Percentiles rank a stretch among this genome's conserved stretches.
Evolutionary conservation across 2,797 vertebrate genomes (phyloP).

Genomic region (Gadopsis marmoratus): DNA sequence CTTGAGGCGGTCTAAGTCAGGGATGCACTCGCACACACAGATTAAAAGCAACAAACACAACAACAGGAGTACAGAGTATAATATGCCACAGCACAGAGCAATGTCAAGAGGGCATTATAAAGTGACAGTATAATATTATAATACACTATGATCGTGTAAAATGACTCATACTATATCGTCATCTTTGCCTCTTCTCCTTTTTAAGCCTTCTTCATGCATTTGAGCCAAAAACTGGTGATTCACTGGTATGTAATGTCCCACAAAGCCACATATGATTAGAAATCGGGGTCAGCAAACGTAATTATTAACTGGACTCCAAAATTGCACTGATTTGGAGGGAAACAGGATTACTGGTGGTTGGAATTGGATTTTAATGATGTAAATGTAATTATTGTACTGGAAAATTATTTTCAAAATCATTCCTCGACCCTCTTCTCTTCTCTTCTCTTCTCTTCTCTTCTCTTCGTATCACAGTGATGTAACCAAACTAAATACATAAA

Average conservation of each 20-base stretch:
- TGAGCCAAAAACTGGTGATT: slow-evolving; percentile 45
- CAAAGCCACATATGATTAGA: slow-evolving; percentile 40
- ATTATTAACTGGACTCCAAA: slow-evolving; percentile 62
- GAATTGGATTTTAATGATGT: slow-evolving; percentile 70
- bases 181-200: neutral
- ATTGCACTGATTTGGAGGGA: slow-evolving; percentile 53
- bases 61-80: neutral
- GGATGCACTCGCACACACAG: slow-evolving; percentile 13
- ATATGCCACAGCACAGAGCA: slow-evolving; percentile 3
- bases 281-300: slow-evolving; percentile 50
- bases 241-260: slow-evolving; percentile 46
- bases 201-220: neutral
- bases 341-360: slow-evolving; percentile 61
- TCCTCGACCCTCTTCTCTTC: neutral
- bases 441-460: slow-evolving; percentile 6
- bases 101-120: slow-evolving; percentile 5
- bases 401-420: slow-evolving; percentile 41
- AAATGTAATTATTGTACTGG: slow-evolving; percentile 70
- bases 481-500: slow-evolving; percentile 22
- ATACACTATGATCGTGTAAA: neutral
- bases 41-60: slow-evolving; percentile 47
- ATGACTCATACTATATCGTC: neutral
- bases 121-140: neutral
- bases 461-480: slow-evolving; percentile 1
- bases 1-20: slow-evolving; percentile 55